Conservation (phyloP, 2,888 invertebrate species). For the Rhagonycha lutea region DNA sequence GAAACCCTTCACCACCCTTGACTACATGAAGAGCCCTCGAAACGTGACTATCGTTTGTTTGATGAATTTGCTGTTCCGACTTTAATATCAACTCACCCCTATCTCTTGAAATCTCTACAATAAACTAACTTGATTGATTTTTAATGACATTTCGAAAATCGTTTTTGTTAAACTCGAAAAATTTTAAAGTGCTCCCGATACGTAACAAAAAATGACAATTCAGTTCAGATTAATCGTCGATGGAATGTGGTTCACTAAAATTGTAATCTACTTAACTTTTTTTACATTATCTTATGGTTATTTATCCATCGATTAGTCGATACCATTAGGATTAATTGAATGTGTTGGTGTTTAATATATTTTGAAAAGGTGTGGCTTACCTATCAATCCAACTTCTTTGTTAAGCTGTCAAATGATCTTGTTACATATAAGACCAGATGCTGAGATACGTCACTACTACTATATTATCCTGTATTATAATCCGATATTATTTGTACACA, state of each 20-base stretch:
- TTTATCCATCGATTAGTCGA: constrained; percentile 26
- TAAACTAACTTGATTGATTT: constrained; percentile 1
- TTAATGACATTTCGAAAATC: constrained; percentile 2
- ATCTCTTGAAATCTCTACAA: constrained; percentile 9
- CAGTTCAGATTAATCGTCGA: constrained; percentile 6
- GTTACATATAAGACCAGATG: constrained; percentile 34
- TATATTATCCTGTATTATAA: neutral
- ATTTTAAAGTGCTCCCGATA: neutral
- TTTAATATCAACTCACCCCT: constrained; percentile 37
- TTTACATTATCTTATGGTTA: constrained; percentile 12
- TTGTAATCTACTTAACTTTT: constrained; percentile 11
- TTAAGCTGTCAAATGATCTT: constrained; percentile 43
- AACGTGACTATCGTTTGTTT: constrained; percentile 53
- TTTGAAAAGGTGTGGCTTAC: constrained; percentile 50
- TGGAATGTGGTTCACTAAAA: constrained; percentile 11
- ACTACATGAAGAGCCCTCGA: constrained; percentile 49
- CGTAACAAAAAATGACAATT: neutral
- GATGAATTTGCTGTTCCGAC: constrained; percentile 46
- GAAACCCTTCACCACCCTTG: constrained; percentile 44
- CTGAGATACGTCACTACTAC: constrained; percentile 22
- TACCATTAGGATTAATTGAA: constrained; percentile 43
- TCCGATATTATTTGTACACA: neutral
- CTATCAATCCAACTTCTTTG: constrained; percentile 42
- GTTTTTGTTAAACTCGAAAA: neutral
- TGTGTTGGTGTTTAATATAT: constrained; percentile 44